Evolutionary conservation across 2,113 vertebrate genomes (phyloP).

Genomic region (Syngnathus floridae): DNA sequence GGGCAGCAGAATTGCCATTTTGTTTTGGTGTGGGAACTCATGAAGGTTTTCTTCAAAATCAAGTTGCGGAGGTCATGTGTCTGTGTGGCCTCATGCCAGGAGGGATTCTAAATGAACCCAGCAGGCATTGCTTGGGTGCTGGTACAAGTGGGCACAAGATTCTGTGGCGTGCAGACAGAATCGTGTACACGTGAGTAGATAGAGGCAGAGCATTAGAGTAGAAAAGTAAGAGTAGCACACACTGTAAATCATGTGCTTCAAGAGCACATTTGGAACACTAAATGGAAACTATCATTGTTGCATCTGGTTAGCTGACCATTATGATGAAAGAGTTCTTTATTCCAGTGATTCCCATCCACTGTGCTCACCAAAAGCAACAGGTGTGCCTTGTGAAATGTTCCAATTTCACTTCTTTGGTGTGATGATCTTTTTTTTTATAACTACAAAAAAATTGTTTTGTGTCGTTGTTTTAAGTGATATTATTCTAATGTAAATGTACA

Average conservation of each 20-base stretch:
- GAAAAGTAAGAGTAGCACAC: slow-evolving; percentile 21
- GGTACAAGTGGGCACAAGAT: slow-evolving; percentile 13
- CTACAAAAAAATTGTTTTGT: background rate
- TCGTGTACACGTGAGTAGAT: background rate
- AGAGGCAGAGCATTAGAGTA: slow-evolving; percentile 25
- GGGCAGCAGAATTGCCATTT: background rate
- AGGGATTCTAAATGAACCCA: slow-evolving; percentile 19
- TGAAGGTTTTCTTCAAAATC: background rate
- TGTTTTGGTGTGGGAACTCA: slow-evolving; percentile 10
- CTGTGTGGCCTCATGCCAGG: background rate
- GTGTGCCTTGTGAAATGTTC: too few species aligned
- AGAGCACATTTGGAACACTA: slow-evolving; percentile 18
- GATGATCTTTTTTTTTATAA: background rate
- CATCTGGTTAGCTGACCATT: slow-evolving; percentile 37
- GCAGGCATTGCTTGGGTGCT: slow-evolving; percentile 28
- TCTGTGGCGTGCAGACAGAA: background rate
- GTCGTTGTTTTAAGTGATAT: background rate
- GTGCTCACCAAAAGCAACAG: too few species aligned
- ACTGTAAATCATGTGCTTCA: slow-evolving; percentile 40
- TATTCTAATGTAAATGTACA: background rate
- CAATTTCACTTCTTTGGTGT: too few species aligned
- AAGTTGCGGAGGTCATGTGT: slow-evolving; percentile 10
- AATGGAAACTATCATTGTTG: slow-evolving; percentile 19
- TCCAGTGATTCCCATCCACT: too few species aligned
- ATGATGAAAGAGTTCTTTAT: slow-evolving; percentile 9